Conservation (phyloP, 2,797 vertebrate species). For the Etheostoma perlongum region DNA sequence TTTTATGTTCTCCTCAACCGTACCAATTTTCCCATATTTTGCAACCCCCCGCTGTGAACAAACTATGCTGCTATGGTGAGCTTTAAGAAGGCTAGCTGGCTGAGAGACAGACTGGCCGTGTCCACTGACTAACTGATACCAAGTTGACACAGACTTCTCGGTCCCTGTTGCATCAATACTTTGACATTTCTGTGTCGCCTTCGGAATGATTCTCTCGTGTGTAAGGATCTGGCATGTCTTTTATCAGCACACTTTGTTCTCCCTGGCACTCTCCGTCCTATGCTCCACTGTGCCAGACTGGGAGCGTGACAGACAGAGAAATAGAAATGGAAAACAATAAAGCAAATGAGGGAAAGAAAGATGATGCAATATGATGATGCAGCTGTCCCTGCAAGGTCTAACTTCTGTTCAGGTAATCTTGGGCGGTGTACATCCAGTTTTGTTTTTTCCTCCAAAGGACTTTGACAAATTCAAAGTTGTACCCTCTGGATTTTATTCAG, state of each 20-base stretch:
- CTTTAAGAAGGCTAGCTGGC: conserved; percentile 24
- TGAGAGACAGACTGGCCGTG: conserved; percentile 22
- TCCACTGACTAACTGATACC: conserved; percentile 26
- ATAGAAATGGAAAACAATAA: conserved; percentile 47
- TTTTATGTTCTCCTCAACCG: conserved; percentile 25
- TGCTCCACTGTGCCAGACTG: conserved; percentile 51
- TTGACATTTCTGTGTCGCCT: conserved; percentile 60
- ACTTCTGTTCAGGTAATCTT: conserved; percentile 8
- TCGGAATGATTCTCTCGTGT: conserved; percentile 59
- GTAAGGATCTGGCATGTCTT: conserved; percentile 61
- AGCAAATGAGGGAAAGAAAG: conserved; percentile 41
- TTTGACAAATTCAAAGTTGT: conserved; percentile 4
- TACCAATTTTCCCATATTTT: conserved; percentile 42
- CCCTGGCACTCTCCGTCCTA: conserved; percentile 57
- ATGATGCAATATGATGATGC: conserved; percentile 16
- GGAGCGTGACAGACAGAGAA: conserved; percentile 50
- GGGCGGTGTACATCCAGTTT: not conserved
- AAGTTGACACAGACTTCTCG: conserved; percentile 44
- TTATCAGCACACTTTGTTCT: conserved; percentile 73
- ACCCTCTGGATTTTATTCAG: conserved; percentile 10
- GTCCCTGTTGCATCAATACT: conserved; percentile 51
- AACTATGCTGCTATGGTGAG: conserved; percentile 15
- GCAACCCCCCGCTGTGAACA: conserved; percentile 26
- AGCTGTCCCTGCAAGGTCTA: conserved; percentile 23
- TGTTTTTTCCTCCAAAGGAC: not conserved